phyloP scores from a whole-genome alignment of 2,113 vertebrate genomes.

The Caloenas nicobarica region DNA sequence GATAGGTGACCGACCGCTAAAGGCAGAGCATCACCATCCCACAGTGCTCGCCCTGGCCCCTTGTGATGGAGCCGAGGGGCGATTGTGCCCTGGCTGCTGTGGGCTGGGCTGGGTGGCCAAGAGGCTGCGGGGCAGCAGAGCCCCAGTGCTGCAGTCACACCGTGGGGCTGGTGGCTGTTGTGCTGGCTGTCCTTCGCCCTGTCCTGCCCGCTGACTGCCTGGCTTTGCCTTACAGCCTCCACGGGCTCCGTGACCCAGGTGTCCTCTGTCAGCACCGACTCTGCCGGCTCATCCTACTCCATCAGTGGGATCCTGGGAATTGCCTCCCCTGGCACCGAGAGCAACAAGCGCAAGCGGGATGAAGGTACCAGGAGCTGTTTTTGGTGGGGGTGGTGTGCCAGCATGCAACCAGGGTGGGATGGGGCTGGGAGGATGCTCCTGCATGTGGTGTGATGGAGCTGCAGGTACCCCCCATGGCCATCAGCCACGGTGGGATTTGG shows the following conservation, averaged over 20 bases:
- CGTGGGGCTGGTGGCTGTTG: too few relatives aligned
- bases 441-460: accelerated
- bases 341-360: slow-evolving; percentile 94
- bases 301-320: slow-evolving; percentile 99
- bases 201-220: background rate
- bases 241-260: slow-evolving; percentile 93
- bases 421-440: accelerated
- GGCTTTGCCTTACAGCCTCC: slow-evolving; percentile 80
- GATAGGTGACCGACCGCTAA: accelerated
- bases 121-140: too few relatives aligned
- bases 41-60: accelerated
- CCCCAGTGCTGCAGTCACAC: too few relatives aligned
- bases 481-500: accelerated
- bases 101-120: background rate
- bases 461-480: accelerated
- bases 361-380: slow-evolving; percentile 82
- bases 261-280: slow-evolving; percentile 91
- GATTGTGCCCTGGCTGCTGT: accelerated
- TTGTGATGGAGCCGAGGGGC: accelerated
- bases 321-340: slow-evolving; percentile 86
- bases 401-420: accelerated
- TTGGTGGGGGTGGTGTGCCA: accelerated
- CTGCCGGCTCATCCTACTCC: slow-evolving; percentile 95
- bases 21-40: background rate
- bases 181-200: accelerated